These are phyloP conservation scores for Drosophila grimshawi DNA, from an alignment of 1,140 invertebrate genomes.

Conservation along the genomic window DNA sequence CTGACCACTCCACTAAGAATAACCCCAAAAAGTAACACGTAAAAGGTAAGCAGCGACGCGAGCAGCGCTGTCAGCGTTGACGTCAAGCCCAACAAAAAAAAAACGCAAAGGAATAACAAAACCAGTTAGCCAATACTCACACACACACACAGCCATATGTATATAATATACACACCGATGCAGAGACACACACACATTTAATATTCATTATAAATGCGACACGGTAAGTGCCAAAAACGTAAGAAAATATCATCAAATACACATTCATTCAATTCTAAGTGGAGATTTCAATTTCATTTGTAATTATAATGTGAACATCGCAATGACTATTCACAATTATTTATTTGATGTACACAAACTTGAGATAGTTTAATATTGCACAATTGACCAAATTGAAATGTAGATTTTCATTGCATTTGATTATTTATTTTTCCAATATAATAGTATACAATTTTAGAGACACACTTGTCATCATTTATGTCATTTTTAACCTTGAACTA, in stretches of 20 bases:
- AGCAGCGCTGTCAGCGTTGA: conserved; percentile 32
- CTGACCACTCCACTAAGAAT: conserved; percentile 64
- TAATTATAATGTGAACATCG: conserved; percentile 42
- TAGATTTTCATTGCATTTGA: too few species aligned
- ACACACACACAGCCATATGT: conserved; percentile 34
- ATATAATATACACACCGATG: conserved; percentile 1
- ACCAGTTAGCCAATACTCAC: conserved; percentile 73
- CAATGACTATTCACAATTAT: too few species aligned
- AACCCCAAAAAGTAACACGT: conserved; percentile 80
- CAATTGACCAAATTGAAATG: too few species aligned
- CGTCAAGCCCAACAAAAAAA: conserved; percentile 52
- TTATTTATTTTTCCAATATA: too few species aligned
- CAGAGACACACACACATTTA: conserved; percentile 31
- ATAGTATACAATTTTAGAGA: too few species aligned
- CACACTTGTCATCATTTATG: neutral
- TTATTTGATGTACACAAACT: neutral
- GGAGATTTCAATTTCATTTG: conserved; percentile 72
- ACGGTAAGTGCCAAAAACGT: conserved; percentile 58
- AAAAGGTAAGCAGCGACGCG: conserved; percentile 54
- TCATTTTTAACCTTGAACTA: conserved; percentile 31
- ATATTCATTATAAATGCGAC: conserved; percentile 45
- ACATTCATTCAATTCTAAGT: conserved; percentile 65
- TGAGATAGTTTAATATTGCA: too few species aligned
- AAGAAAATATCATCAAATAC: conserved; percentile 48
- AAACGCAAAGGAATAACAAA: conserved; percentile 64